Percentiles rank a stretch among this genome's conserved stretches.
These are phyloP conservation scores for Archocentrus centrarchus DNA, from an alignment of 2,113 vertebrate species.

Conservation along the genomic window DNA sequence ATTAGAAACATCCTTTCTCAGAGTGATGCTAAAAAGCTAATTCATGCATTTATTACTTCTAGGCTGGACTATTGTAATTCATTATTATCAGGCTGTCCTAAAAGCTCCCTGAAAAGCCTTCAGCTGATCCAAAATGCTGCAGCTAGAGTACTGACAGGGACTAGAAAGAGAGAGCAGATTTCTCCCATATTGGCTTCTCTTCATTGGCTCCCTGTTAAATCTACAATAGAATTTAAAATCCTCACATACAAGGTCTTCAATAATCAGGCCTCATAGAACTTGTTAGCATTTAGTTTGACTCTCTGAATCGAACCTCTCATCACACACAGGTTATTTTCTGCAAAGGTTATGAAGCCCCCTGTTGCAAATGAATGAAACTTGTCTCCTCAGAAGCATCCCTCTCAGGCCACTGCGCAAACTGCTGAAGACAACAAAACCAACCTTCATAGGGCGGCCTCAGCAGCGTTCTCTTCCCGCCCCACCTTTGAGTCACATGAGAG, in stretches of 20 bases:
- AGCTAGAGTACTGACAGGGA: not conserved
- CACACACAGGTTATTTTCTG: not conserved
- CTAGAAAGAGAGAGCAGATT: not conserved
- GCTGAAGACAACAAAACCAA: conserved; percentile 53
- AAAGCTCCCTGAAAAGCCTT: too few relatives aligned
- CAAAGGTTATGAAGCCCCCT: not conserved
- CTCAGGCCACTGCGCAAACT: conserved; percentile 62
- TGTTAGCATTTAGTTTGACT: too few relatives aligned
- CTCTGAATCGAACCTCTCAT: not conserved
- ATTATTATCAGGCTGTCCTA: too few relatives aligned
- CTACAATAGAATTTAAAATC: not conserved
- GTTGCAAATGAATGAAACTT: not conserved
- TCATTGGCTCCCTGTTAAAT: not conserved
- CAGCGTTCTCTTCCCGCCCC: conserved; percentile 27
- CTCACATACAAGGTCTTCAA: too few relatives aligned
- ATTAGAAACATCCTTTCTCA: too few relatives aligned
- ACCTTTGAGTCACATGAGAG: conserved; percentile 84
- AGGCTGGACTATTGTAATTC: too few relatives aligned
- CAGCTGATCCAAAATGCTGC: too few relatives aligned
- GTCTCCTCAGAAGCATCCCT: conserved; percentile 31
- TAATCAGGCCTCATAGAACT: too few relatives aligned
- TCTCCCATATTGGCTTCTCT: not conserved
- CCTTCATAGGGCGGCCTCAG: conserved; percentile 52
- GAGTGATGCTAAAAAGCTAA: too few relatives aligned
- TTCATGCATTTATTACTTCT: too few relatives aligned